Evolutionary conservation across 2,888 invertebrate genomes (phyloP).

Genomic region (Epinotia ramella): DNA sequence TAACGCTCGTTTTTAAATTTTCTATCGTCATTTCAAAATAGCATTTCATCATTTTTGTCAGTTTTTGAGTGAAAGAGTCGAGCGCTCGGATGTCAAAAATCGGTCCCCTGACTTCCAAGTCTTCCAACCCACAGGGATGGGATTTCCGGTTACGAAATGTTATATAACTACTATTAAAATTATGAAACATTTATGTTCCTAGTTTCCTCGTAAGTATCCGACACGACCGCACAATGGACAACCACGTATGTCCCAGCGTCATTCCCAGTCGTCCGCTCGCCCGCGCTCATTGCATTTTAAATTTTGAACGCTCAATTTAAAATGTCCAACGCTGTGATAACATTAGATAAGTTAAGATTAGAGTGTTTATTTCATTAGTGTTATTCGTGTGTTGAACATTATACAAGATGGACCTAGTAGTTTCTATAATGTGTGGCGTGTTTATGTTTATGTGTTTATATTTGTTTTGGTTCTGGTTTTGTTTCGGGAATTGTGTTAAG

Average conservation of each 20-base stretch:
- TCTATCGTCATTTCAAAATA: too few species aligned
- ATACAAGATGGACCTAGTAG: slow-evolving; percentile 63
- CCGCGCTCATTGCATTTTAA: slow-evolving; percentile 7
- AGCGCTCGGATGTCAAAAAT: too few species aligned
- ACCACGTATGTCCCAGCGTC: not conserved
- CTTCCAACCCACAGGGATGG: too few species aligned
- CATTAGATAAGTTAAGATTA: slow-evolving; percentile 30
- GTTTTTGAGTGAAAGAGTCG: too few species aligned
- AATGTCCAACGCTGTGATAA: slow-evolving; percentile 31
- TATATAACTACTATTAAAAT: too few species aligned
- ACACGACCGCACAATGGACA: slow-evolving; percentile 23
- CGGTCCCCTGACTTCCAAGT: too few species aligned
- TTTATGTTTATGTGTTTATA: slow-evolving; percentile 69
- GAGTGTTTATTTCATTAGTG: slow-evolving; percentile 7
- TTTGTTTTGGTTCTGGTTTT: slow-evolving; percentile 79
- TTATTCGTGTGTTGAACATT: slow-evolving; percentile 14
- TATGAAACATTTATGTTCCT: not conserved
- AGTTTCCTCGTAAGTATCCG: not conserved
- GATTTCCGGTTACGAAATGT: too few species aligned
- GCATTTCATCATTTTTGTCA: too few species aligned
- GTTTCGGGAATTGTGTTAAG: slow-evolving; percentile 67
- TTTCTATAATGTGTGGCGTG: slow-evolving; percentile 57
- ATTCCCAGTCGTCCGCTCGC: slow-evolving; percentile 17
- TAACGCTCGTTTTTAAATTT: too few species aligned
- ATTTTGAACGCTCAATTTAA: slow-evolving; percentile 27